These are phyloP conservation scores for Taenioides sp. DNA, from an alignment of 2,797 vertebrate genomes.

Conservation along the genomic window DNA sequence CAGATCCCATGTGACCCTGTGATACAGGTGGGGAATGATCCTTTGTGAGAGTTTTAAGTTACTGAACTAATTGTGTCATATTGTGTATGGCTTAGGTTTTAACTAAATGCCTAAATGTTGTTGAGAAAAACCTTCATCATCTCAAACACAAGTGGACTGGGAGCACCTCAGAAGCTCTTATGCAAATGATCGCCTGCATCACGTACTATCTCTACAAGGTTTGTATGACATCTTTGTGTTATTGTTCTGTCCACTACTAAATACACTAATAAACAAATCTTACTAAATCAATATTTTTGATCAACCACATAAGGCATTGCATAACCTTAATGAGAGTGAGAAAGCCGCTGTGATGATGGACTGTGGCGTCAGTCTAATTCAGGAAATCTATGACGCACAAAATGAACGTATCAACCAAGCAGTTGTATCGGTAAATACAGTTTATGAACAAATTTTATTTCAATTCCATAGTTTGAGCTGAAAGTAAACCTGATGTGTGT, in stretches of 20 bases:
- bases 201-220: constrained; percentile 89
- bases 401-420: constrained; percentile 17
- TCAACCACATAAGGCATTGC: constrained; percentile 76
- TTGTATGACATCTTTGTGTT: constrained; percentile 18
- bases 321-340: constrained; percentile 76
- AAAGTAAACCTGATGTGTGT: constrained; percentile 4
- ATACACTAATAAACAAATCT: neutral
- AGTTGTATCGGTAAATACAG: constrained; percentile 55
- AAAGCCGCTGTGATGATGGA: constrained; percentile 82
- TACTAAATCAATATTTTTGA: neutral
- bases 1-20: constrained; percentile 81
- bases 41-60: neutral
- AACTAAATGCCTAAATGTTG: constrained; percentile 85
- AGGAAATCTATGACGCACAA: constrained; percentile 66
- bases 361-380: constrained; percentile 82
- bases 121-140: constrained; percentile 82
- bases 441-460: neutral
- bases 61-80: neutral
- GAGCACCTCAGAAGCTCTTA: constrained; percentile 76
- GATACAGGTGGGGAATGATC: constrained; percentile 78
- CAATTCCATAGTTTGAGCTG: neutral
- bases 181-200: constrained; percentile 91
- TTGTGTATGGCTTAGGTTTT: constrained; percentile 81
- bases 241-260: neutral
- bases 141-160: constrained; percentile 74